phyloP scores from a whole-genome alignment of 2,113 vertebrate species.

The Sisor rabdophorus region DNA sequence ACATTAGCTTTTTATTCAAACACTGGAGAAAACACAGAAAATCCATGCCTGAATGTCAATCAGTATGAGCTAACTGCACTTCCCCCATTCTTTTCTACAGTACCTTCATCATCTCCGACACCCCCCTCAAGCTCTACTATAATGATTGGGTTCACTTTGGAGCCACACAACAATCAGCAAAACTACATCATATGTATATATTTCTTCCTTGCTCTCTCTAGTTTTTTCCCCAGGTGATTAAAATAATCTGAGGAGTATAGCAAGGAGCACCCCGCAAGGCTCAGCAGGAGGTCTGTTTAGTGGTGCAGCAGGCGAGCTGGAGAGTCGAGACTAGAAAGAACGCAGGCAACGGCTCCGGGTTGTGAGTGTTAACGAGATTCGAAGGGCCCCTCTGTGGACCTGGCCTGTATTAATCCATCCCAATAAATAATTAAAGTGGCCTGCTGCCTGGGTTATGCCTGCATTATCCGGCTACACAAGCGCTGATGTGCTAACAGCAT shows the following conservation, averaged over 20 bases:
- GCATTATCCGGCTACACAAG: constrained; percentile 21
- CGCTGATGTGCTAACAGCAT: constrained; percentile 5
- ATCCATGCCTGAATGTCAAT: constrained; percentile 16
- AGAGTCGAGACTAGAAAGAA: constrained; percentile 33
- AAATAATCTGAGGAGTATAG: constrained; percentile 35
- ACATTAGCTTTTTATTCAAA: constrained; percentile 21
- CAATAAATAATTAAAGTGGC: constrained; percentile 43
- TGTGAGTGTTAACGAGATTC: constrained; percentile 53
- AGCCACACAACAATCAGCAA: constrained; percentile 33
- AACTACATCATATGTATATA: constrained; percentile 26
- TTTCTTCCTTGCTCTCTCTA: constrained; percentile 10
- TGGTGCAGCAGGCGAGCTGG: constrained; percentile 30
- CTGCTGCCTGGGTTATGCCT: constrained; percentile 28
- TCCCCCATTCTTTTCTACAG: neutral
- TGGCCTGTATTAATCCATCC: constrained; percentile 47
- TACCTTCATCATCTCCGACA: constrained; percentile 19
- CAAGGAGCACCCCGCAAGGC: constrained; percentile 36
- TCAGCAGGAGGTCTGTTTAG: constrained; percentile 46
- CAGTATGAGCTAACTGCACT: constrained; percentile 4
- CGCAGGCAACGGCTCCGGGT: constrained; percentile 39
- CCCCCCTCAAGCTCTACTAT: constrained; percentile 13
- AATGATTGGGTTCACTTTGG: constrained; percentile 35
- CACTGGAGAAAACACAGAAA: neutral
- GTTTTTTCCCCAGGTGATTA: constrained; percentile 43
- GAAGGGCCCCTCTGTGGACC: constrained; percentile 46